Evolutionary conservation across 2,113 vertebrate genomes (phyloP).

Genomic region (Argyrosomus japonicus): DNA sequence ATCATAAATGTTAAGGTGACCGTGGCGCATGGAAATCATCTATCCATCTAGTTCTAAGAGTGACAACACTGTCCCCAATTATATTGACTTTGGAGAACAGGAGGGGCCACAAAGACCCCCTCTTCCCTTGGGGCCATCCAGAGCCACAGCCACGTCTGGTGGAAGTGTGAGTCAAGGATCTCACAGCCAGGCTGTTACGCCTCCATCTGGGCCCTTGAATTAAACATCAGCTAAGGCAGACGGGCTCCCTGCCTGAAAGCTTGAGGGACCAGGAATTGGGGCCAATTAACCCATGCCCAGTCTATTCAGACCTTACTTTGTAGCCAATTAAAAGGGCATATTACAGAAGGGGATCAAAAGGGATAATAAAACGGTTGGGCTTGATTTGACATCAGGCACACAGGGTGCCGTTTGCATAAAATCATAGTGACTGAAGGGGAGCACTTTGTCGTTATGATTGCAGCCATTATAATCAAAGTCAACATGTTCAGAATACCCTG

Average conservation of each 20-base stretch:
- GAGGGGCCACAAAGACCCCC: conserved; percentile 33
- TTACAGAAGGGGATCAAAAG: conserved; percentile 47
- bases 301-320: conserved; percentile 61
- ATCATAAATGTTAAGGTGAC: not conserved
- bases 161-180: conserved; percentile 63
- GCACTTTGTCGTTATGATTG: conserved; percentile 28
- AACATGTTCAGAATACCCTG: conserved; percentile 14
- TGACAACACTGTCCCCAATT: conserved; percentile 50
- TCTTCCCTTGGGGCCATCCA: conserved; percentile 35
- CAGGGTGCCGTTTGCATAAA: conserved; percentile 37
- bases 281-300: conserved; percentile 74
- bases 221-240: conserved; percentile 76
- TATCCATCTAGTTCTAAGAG: conserved; percentile 11
- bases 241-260: conserved; percentile 62
- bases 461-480: conserved; percentile 4
- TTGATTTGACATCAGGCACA: conserved; percentile 43
- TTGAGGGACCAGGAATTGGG: conserved; percentile 49
- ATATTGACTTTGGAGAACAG: conserved; percentile 34
- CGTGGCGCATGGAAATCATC: conserved; percentile 1
- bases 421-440: not conserved
- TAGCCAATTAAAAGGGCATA: conserved; percentile 66
- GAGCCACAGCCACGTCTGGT: conserved; percentile 58
- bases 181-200: conserved; percentile 64
- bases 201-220: conserved; percentile 79
- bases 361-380: conserved; percentile 35